These are phyloP conservation scores for Pipistrellus pygmaeus DNA, from an alignment of 2,797 vertebrate genomes.

Conservation along the genomic window DNA sequence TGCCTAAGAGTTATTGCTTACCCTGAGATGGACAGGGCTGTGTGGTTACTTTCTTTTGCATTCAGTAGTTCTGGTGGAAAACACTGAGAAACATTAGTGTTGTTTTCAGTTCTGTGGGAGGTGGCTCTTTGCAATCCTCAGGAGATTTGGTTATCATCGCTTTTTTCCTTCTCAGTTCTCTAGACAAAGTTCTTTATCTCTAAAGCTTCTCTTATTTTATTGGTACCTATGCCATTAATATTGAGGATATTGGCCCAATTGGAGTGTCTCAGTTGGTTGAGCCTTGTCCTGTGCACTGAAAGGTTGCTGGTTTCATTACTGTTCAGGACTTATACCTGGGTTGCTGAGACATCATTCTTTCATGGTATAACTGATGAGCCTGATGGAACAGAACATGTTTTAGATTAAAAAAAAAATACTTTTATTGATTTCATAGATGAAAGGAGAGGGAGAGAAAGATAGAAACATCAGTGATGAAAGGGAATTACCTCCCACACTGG, in stretches of 20 bases:
- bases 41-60: not conserved
- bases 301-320: too few relatives aligned
- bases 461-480: too few relatives aligned
- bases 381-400: not conserved
- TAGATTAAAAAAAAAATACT: not conserved
- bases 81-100: not conserved
- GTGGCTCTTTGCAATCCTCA: not conserved
- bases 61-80: constrained; percentile 32
- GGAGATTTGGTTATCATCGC: not conserved
- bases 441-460: too few relatives aligned
- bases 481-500: too few relatives aligned
- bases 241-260: not conserved
- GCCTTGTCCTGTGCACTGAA: too few relatives aligned
- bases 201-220: constrained; percentile 25
- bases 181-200: constrained; percentile 33
- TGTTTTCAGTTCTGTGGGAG: not conserved
- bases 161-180: not conserved
- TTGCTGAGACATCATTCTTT: not conserved
- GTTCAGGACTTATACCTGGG: too few relatives aligned
- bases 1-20: not conserved
- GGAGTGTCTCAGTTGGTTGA: too few relatives aligned
- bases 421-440: too few relatives aligned
- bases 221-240: not conserved
- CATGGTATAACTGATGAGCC: not conserved
- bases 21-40: not conserved